Evolutionary conservation across 2,888 invertebrate genomes (phyloP).

Genomic region (Drosophila pegasa): DNA sequence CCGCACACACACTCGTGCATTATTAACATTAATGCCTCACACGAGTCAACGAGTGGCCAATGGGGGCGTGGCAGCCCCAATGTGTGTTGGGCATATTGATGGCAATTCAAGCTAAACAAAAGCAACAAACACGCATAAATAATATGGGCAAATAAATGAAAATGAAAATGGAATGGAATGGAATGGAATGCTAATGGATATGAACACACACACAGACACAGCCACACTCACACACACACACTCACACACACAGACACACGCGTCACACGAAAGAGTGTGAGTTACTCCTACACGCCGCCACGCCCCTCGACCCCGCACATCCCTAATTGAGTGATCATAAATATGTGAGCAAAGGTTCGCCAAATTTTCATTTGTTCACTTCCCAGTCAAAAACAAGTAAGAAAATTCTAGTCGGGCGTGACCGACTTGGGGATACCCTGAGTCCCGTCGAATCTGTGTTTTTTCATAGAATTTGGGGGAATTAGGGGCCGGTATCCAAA

Average conservation of each 20-base stretch:
- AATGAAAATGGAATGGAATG: constrained; percentile 24
- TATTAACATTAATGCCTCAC: constrained; percentile 75
- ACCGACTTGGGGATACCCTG: too few species aligned
- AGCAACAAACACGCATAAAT: constrained; percentile 59
- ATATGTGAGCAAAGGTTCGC: constrained; percentile 56
- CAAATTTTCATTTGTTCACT: constrained; percentile 12
- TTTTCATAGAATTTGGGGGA: too few species aligned
- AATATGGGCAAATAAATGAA: constrained; percentile 64
- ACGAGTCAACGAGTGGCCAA: constrained; percentile 41
- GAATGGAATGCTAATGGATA: constrained; percentile 54
- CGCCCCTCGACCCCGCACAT: constrained; percentile 7
- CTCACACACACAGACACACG: too few species aligned
- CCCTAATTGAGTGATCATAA: constrained; percentile 72
- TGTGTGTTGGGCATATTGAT: constrained; percentile 53
- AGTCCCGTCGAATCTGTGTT: too few species aligned
- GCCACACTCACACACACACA: too few species aligned
- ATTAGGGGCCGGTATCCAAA: too few species aligned
- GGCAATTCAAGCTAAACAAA: constrained; percentile 54
- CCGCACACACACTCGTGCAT: constrained; percentile 51
- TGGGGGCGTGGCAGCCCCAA: constrained; percentile 29
- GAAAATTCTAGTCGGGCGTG: too few species aligned
- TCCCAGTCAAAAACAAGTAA: constrained; percentile 21
- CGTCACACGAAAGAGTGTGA: neutral
- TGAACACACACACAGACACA: constrained; percentile 27
- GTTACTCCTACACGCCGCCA: constrained; percentile 11